Evolutionary conservation across 64 coral and sea anemone genomes (phyloP), one percentile per base, ranked within the genome.

Genomic region (Montipora sp.): DNA sequence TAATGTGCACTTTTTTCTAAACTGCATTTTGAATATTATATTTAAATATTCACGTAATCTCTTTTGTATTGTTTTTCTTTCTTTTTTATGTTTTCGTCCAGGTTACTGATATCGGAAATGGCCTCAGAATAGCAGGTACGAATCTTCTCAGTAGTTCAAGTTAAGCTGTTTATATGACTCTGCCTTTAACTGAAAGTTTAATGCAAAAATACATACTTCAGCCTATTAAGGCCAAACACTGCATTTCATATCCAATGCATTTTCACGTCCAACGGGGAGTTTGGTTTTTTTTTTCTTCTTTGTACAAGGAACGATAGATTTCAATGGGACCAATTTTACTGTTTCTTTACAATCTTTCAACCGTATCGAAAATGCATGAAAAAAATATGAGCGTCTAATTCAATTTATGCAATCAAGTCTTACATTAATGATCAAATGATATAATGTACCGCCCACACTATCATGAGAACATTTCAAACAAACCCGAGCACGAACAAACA

Each of bases 41-140:
- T 45, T 2, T 19, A 15, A 63, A 20, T 5, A 77, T 11, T 15
- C 14, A 5, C 53, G 53, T 11, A 57, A 11, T 5, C 16, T 49
- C 16, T 16, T 85, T 43, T 63, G 8, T 63, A 7, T 19, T 1
- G 19, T 20, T 11, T 5, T 50, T 11, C 2, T 19, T 51, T 48
- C 9, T 68, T 51, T 85, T 46, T 49, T 72, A 51, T 71, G 75
- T 48, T 78, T 0, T 13, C 49, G 46, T 51, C 65, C 60, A 85
- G 82, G 49, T 65, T 22, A 0, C 50, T 72, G 44, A 10, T 1
- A 10, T 49, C 16, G 65, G 43, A 85, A n/a, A 50, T 0, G 82
- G 82, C 9, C 16, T 85, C 46, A 71, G 16, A 3, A 21, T 85
- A 48, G 65, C 60, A 48, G 82, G 82, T 85, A 85, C 48, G 82